Conservation (phyloP, 2,797 vertebrate genomes). For the Thalassophryne amazonica region DNA sequence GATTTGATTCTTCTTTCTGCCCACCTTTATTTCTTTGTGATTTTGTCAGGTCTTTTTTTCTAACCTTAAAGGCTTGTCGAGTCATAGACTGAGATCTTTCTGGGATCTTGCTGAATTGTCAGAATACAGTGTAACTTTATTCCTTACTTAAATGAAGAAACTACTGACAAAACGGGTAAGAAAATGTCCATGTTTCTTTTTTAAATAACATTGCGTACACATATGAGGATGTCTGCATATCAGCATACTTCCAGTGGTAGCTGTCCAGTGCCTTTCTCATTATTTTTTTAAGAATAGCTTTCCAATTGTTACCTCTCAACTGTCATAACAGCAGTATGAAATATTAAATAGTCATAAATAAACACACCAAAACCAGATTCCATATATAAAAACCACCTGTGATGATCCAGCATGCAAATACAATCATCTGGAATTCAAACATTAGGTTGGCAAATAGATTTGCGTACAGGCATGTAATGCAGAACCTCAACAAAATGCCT, state of each 20-base stretch:
- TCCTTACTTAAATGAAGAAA: conserved; percentile 14
- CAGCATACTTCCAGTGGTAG: no score
- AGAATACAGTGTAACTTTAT: conserved; percentile 34
- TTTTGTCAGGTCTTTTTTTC: conserved; percentile 48
- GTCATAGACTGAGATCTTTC: conserved; percentile 38
- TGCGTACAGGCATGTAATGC: conserved; percentile 47
- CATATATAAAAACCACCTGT: conserved; percentile 16
- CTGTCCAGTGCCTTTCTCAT: no score
- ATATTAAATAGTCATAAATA: conserved; percentile 44
- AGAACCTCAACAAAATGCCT: conserved; percentile 26
- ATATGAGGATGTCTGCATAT: no score
- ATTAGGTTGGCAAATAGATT: conserved; percentile 25
- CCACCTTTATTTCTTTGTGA: conserved; percentile 32
- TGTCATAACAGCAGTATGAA: conserved; percentile 26
- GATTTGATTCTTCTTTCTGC: conserved; percentile 2
- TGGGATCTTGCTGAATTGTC: conserved; percentile 50
- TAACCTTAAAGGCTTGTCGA: conserved; percentile 55
- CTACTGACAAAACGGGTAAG: not conserved
- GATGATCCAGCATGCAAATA: conserved; percentile 31
- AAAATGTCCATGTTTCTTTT: no score
- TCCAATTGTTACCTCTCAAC: not conserved
- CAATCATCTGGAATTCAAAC: conserved; percentile 34
- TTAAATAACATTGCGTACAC: no score
- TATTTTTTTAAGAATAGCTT: conserved; percentile 13
- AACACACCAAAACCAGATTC: conserved; percentile 15